Evolutionary conservation across 1,140 invertebrate genomes (phyloP).

Genomic region (Eubasilissa regina): DNA sequence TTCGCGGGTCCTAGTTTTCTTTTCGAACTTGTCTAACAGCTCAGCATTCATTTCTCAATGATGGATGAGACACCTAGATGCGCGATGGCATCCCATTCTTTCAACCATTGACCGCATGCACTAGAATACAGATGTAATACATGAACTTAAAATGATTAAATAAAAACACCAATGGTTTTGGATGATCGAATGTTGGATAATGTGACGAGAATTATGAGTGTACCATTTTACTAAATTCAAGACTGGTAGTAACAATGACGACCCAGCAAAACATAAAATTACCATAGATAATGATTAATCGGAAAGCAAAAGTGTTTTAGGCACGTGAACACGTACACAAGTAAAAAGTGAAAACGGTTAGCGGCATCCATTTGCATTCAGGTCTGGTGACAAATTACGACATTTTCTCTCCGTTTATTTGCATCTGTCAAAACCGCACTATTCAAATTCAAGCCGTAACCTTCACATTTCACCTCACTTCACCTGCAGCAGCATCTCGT

Average conservation of each 20-base stretch:
- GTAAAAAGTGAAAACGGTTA: constrained; percentile 21
- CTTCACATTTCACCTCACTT: background rate
- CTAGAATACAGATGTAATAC: no score
- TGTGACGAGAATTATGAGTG: no score
- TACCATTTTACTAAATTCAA: background rate
- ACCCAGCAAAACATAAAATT: constrained; percentile 14
- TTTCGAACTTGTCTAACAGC: no score
- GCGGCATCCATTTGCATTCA: background rate
- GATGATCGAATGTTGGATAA: no score
- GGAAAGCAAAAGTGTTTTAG: constrained; percentile 5
- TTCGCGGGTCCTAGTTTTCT: no score
- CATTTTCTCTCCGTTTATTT: background rate
- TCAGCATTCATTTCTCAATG: no score
- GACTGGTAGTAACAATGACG: background rate
- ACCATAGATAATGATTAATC: constrained; percentile 14
- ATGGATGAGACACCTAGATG: no score
- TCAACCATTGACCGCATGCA: no score
- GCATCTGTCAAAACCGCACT: background rate
- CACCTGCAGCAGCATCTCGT: background rate
- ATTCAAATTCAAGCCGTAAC: background rate
- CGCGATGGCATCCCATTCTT: no score
- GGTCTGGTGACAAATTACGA: constrained; percentile 1
- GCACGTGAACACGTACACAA: background rate
- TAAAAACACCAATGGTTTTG: no score
- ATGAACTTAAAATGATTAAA: no score